Evolutionary conservation across 2,113 vertebrate genomes (phyloP).

Genomic region (Acanthisitta chloris): DNA sequence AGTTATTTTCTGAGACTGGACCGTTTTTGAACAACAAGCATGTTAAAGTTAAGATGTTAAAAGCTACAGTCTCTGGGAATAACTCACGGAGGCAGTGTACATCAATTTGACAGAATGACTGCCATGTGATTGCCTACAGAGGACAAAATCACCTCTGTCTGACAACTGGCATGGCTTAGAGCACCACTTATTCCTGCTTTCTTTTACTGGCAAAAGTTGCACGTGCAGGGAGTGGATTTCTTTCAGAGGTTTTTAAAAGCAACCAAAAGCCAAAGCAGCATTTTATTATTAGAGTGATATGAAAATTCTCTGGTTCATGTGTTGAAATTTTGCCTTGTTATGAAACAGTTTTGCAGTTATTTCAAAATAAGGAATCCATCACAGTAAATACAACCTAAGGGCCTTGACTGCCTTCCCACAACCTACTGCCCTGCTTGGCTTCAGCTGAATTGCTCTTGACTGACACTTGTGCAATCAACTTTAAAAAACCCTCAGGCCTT

Average conservation of each 20-base stretch:
- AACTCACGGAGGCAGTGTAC: background rate
- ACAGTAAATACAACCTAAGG: background rate
- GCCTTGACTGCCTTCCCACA: background rate
- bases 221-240: background rate
- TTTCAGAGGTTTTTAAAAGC: background rate
- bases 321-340: slow-evolving; percentile 2
- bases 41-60: background rate
- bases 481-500: background rate
- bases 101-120: background rate
- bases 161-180: background rate
- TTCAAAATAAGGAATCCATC: background rate
- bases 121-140: background rate
- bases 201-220: background rate
- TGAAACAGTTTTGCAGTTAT: background rate
- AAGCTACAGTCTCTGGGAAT: background rate
- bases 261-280: background rate
- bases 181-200: background rate
- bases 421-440: background rate
- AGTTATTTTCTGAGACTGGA: background rate
- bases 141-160: background rate
- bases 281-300: background rate
- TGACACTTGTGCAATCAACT: background rate
- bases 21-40: background rate
- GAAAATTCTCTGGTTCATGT: background rate
- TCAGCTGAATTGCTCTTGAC: background rate